Conservation (phyloP, 2,113 vertebrate genomes). For the Polyodon spathula region DNA sequence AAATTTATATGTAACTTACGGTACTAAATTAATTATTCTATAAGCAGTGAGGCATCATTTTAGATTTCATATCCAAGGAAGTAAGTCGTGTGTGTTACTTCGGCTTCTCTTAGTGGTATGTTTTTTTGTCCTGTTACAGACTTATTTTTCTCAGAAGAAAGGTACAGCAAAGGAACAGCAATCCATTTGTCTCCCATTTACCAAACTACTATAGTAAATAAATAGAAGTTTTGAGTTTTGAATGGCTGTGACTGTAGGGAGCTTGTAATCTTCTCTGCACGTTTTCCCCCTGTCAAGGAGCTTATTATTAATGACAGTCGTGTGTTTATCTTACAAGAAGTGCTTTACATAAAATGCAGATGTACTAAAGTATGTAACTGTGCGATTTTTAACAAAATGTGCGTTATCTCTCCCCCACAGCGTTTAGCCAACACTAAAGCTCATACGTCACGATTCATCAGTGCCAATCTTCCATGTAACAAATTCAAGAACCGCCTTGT, state of each 20-base stretch:
- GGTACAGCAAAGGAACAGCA: conserved; percentile 17
- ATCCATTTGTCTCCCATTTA: conserved; percentile 27
- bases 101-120: conserved; percentile 9
- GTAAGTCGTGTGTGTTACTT: conserved; percentile 16
- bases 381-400: conserved; percentile 1
- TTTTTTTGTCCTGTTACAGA: conserved; percentile 25
- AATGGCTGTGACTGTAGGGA: conserved; percentile 10
- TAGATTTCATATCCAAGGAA: conserved; percentile 22
- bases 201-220: conserved; percentile 5
- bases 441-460: conserved; percentile 98
- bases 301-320: conserved; percentile 13
- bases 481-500: conserved; percentile 99
- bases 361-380: background rate
- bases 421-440: conserved; percentile 97
- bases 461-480: conserved; percentile 99
- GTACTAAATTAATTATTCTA: conserved; percentile 12
- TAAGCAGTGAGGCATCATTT: conserved; percentile 32
- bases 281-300: background rate
- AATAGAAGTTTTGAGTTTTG: conserved; percentile 3
- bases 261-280: conserved; percentile 14
- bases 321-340: conserved; percentile 19
- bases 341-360: background rate
- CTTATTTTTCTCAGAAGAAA: conserved; percentile 14
- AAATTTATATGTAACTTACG: background rate
- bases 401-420: conserved; percentile 46